A percentile compares a stretch with the other conserved stretches of the same genome.
These are phyloP conservation scores for Tupiocoris notatus DNA, from an alignment of 2,888 invertebrate species.

Conservation along the genomic window DNA sequence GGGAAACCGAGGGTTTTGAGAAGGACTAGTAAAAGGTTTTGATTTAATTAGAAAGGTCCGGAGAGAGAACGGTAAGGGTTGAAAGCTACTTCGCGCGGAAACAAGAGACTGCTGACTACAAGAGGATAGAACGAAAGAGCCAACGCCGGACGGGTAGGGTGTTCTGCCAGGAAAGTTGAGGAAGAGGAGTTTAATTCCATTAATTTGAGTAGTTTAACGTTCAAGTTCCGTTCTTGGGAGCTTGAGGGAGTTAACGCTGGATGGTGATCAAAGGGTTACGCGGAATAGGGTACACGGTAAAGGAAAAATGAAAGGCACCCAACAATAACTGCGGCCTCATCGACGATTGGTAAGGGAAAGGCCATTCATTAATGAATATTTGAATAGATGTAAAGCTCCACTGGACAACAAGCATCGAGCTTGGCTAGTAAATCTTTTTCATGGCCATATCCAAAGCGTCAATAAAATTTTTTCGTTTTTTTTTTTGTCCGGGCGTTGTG, in stretches of 20 bases:
- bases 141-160: not conserved
- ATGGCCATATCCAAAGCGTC: too few relatives aligned
- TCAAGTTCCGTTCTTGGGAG: constrained; percentile 2
- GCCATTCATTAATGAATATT: too few relatives aligned
- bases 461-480: too few relatives aligned
- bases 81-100: not conserved
- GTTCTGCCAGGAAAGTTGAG: not conserved
- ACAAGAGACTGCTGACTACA: not conserved
- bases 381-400: too few relatives aligned
- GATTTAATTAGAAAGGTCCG: constrained; percentile 42
- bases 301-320: not conserved
- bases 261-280: constrained; percentile 37
- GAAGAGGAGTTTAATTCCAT: constrained; percentile 35
- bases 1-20: not conserved
- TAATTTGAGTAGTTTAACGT: constrained; percentile 42
- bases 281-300: constrained; percentile 7
- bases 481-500: too few relatives aligned
- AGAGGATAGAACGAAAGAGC: constrained; percentile 8
- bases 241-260: constrained; percentile 36
- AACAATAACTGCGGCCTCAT: too few relatives aligned
- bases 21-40: constrained; percentile 41
- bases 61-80: constrained; percentile 10
- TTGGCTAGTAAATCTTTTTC: too few relatives aligned
- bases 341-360: too few relatives aligned
- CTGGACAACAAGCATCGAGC: too few relatives aligned